Base-by-base conservation (phyloP, 2,888 invertebrate genomes). In the Eurytoma adleriae region DNA sequence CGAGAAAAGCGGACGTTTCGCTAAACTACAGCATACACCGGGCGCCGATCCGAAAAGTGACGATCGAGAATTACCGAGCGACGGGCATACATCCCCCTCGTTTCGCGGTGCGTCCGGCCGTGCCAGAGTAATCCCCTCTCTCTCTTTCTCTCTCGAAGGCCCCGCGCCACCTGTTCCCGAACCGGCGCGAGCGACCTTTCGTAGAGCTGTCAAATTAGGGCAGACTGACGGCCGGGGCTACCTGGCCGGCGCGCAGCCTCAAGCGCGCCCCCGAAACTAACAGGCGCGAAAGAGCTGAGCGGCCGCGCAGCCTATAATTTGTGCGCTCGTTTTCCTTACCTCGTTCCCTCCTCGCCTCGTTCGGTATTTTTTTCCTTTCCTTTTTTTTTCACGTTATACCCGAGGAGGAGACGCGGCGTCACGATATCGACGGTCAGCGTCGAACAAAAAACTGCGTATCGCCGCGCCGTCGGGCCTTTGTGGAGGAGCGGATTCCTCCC, bases 151-250 rank as follows among this genome's bases (percentile, higher is more conserved):
- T 7, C 18, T 20, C 20, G 1, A 3, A 50, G 50, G 3, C 7
- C 27, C 16, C 61, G 61, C n/a, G 54, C 76, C 80, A 76, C 66
- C 72, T 76, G 76, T 76, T 72, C 79, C 27, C 40, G 56, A 27
- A 5, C 13, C 3, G 24, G 40, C 24, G 54, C 48, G 54, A 48
- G 20, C 54, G 20, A 66, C 61, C 66, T 68, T 61, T 56, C 62
- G 67, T 24, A 70, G 75, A 78, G 75, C 78, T 78, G 78, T 81
- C 78, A 81, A 75, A 81, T 81, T 81, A 78, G 71, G 78, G 71
- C 78, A 76, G 72, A 61, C 74, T 72, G 75, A 72, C 81, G 71
- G 69, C n/a, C 14, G n/a, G 56, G 48, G 48, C 74, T 20, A 57
- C 73, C 16, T 16, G 61, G n/a, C 27, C 66, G 24, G 64, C 57